Evolutionary conservation across 2,113 vertebrate species (phyloP).

Genomic region (Neomonachus schauinslandi): DNA sequence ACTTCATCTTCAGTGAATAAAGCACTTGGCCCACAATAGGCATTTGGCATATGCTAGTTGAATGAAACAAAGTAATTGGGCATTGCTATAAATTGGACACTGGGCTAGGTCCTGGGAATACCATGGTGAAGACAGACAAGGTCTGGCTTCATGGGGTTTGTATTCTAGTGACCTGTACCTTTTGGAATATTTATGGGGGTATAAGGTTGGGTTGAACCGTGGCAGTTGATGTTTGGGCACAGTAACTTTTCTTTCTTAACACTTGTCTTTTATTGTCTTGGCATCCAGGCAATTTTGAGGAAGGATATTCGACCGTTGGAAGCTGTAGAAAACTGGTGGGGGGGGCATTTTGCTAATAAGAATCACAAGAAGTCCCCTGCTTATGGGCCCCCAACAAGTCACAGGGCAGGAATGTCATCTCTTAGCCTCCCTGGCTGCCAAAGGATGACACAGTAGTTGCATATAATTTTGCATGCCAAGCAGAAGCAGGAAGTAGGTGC

Average conservation of each 20-base stretch:
- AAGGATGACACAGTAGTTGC: not conserved
- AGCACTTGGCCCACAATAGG: not conserved
- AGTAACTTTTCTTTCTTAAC: not conserved
- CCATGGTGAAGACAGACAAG: not conserved
- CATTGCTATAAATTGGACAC: not conserved
- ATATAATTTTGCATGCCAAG: not conserved
- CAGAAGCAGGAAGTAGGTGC: not conserved
- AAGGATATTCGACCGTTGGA: not conserved
- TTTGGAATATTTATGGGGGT: not conserved
- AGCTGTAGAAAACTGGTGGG: not conserved
- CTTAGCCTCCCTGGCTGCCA: not conserved
- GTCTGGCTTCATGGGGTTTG: not conserved
- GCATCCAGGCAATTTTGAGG: slow-evolving; percentile 8
- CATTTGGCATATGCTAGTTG: not conserved
- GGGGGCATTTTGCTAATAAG: not conserved
- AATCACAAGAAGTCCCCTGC: not conserved
- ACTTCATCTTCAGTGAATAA: not conserved
- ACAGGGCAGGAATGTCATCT: not conserved
- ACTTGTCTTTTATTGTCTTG: not conserved
- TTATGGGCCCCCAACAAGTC: not conserved
- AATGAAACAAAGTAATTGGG: not conserved
- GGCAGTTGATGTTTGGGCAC: not conserved
- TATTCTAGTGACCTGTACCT: not conserved
- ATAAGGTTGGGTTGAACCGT: not conserved
- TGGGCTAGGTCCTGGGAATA: not conserved